phyloP scores from a whole-genome alignment of 2,888 invertebrate genomes.

The Aspidapion aeneum region DNA sequence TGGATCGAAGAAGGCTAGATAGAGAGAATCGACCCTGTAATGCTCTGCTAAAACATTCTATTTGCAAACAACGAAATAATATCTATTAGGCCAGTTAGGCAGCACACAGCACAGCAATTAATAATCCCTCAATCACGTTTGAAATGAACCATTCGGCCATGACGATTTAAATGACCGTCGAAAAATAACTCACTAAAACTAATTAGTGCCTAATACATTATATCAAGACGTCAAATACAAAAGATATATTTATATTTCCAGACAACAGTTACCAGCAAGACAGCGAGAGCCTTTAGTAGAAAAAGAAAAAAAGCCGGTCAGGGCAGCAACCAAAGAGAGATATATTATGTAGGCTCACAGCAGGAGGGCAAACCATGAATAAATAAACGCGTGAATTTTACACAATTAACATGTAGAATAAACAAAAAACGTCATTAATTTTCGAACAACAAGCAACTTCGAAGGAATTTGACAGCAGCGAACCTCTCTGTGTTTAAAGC shows the following conservation, averaged over 20 bases:
- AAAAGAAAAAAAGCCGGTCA: slow-evolving; percentile 36
- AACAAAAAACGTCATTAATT: slow-evolving; percentile 49
- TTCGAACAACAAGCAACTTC: slow-evolving; percentile 48
- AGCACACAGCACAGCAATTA: neutral
- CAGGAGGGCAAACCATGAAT: slow-evolving; percentile 49
- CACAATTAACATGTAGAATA: slow-evolving; percentile 51
- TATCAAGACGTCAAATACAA: slow-evolving; percentile 44
- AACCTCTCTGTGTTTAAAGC: neutral
- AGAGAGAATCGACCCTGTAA: too few relatives aligned
- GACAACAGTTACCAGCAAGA: neutral
- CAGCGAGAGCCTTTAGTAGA: slow-evolving; percentile 20
- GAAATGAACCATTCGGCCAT: neutral
- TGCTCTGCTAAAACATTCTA: too few relatives aligned
- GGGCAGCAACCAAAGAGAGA: slow-evolving; percentile 42
- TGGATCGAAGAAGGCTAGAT: too few relatives aligned
- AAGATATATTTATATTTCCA: slow-evolving; percentile 32
- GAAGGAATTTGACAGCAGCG: slow-evolving; percentile 42
- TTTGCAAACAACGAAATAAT: too few relatives aligned
- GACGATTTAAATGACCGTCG: neutral
- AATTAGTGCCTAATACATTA: slow-evolving; percentile 23
- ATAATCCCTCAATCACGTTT: neutral
- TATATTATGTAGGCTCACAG: slow-evolving; percentile 45
- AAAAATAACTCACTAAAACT: neutral
- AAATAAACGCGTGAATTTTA: slow-evolving; percentile 52
- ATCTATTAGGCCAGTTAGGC: neutral